Conservation (phyloP, 1,140 invertebrate genomes). For the Globodera ellingtonae region DNA sequence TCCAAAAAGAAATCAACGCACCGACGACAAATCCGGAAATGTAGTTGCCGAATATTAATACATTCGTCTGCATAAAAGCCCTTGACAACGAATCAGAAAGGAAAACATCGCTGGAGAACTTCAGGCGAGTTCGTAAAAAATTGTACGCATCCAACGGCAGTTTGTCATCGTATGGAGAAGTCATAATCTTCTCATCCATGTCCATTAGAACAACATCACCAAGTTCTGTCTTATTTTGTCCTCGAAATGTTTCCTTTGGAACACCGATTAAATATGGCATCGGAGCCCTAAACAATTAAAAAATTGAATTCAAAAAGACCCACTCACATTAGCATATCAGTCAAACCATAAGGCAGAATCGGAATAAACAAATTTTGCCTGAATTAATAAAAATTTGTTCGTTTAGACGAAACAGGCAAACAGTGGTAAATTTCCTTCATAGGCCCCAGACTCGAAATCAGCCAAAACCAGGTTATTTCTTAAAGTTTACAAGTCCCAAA, state of each 20-base stretch:
- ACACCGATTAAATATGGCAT: constrained; percentile 62
- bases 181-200: constrained; percentile 38
- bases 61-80: constrained; percentile 53
- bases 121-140: constrained; percentile 29
- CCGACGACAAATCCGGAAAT: constrained; percentile 34
- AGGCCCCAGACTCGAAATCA: too few species aligned
- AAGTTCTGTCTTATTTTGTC: constrained; percentile 32
- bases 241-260: constrained; percentile 50
- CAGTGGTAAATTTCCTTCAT: too few species aligned
- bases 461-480: too few species aligned
- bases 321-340: constrained; percentile 54
- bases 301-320: constrained; percentile 15
- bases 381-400: constrained; percentile 17
- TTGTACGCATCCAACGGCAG: constrained; percentile 27
- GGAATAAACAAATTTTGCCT: constrained; percentile 62
- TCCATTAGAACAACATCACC: constrained; percentile 42
- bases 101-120: constrained; percentile 41
- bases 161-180: constrained; percentile 28
- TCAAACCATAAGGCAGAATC: constrained; percentile 49
- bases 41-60: constrained; percentile 56
- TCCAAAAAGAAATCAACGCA: constrained; percentile 12
- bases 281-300: constrained; percentile 51
- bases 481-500: too few species aligned
- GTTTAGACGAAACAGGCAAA: too few species aligned
- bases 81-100: constrained; percentile 41